Base-by-base conservation (phyloP, 2,113 vertebrate species). In the Onychostruthus taczanowskii region DNA sequence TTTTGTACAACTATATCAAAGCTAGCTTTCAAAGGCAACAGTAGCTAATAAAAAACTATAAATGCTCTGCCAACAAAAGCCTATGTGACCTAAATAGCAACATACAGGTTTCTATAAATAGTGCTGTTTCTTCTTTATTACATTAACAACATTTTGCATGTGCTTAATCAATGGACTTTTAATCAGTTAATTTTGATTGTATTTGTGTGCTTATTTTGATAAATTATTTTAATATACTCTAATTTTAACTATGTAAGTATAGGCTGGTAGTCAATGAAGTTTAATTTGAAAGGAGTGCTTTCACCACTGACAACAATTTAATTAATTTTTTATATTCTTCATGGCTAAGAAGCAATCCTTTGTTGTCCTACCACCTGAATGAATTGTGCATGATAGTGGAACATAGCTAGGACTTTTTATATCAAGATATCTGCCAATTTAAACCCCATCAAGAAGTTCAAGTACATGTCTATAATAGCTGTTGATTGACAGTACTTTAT, bases 151-250 rank as follows among this genome's bases (percentile, higher is more conserved):
- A 89, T 93, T 96, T 93, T 95, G 72, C 87, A 81, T 80, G 56
- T 93, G 53, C 78, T 91, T 96, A 96, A 97, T 98, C 96, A 94
- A 93, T 93, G 52, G 33, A 67, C 31, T 96, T 94, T 91, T 89
- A 95, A 89, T 95, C 83, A 94, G 96, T 95, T 96, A 96, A 93
- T 72, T 95, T 89, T 96, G 95, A 94, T 96, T 95, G 91, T 93
- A 87, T 95, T 96, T 96, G 63, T 92, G 86, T 83, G 74, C 73
- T 97, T 96, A 96, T 97, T 98, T 95, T 97, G 97, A 97, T 96
- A 96, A 96, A 96, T 97, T 96, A 95, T 95, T 96, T 97, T 97
- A 94, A 97, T 97, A 97, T 96, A 93, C 89, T 96, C 35, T 94
- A 95, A 96, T 96, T 97, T 97, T 95, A 94, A 95, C 86, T 69